Percentiles rank a stretch among this genome's conserved stretches.
phyloP scores from a whole-genome alignment of 2,888 invertebrate genomes.

The Geotrupes spiniger region DNA sequence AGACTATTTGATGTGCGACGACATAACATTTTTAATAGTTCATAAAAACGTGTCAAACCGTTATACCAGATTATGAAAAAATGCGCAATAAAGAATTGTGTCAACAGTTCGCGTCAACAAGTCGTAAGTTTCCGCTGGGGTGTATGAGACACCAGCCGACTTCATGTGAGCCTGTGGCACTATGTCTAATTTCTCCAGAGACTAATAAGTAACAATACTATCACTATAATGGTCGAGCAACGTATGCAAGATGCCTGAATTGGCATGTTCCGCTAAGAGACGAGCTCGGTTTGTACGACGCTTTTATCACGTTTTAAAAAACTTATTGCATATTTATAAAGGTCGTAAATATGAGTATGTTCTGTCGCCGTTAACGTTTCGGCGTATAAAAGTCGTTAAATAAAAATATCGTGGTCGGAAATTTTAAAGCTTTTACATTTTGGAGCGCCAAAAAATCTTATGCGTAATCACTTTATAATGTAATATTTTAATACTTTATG shows the following conservation, averaged over 20 bases:
- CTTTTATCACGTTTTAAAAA: conserved; percentile 4
- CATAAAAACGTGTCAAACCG: too few species aligned
- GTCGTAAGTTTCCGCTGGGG: conserved; percentile 23
- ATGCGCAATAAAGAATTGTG: conserved; percentile 18
- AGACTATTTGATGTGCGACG: too few species aligned
- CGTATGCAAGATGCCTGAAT: conserved; percentile 22
- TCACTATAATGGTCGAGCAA: conserved; percentile 30
- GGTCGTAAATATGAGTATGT: neutral
- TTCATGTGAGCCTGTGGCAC: conserved; percentile 28
- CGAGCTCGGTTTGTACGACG: conserved; percentile 1
- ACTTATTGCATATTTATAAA: conserved; percentile 2
- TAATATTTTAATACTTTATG: too few species aligned
- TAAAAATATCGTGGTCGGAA: too few species aligned
- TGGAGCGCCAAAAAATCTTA: too few species aligned
- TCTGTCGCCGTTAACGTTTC: conserved; percentile 1
- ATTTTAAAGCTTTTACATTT: too few species aligned
- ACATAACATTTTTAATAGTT: too few species aligned
- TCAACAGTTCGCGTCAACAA: conserved; percentile 23
- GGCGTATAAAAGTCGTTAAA: too few species aligned
- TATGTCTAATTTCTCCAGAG: conserved; percentile 39
- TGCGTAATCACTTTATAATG: too few species aligned
- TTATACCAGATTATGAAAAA: too few species aligned
- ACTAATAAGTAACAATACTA: conserved; percentile 37
- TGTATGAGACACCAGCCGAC: conserved; percentile 19
- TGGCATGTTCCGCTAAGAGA: conserved; percentile 20